Percentiles rank a stretch among this genome's conserved stretches.
Conservation (phyloP, 2,797 vertebrate genomes). For the Potorous gilbertii region DNA sequence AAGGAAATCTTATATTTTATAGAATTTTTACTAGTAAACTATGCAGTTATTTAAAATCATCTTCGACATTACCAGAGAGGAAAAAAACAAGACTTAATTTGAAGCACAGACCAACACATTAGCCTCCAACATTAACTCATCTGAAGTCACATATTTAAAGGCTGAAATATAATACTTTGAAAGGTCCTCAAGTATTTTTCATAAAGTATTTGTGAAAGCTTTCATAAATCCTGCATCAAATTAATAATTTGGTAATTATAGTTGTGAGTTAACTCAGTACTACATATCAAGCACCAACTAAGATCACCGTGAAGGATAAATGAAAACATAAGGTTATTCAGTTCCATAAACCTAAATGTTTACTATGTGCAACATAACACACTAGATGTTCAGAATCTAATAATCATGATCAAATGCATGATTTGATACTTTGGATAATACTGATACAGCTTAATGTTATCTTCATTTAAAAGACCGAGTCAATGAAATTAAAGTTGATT, state of each 20-base stretch:
- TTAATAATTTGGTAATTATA: not conserved
- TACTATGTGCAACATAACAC: not conserved
- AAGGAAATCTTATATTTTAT: slow-evolving; percentile 61
- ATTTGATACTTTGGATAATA: not conserved
- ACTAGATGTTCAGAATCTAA: not conserved
- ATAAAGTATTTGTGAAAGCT: not conserved
- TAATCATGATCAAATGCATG: not conserved
- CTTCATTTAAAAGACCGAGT: slow-evolving; percentile 22
- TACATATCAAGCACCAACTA: not conserved
- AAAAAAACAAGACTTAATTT: slow-evolving; percentile 50
- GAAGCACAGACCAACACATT: slow-evolving; percentile 9
- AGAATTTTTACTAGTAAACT: slow-evolving; percentile 29
- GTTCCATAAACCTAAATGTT: not conserved
- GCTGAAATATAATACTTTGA: not conserved
- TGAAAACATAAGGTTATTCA: not conserved
- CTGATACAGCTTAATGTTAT: slow-evolving; percentile 7
- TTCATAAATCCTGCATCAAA: not conserved
- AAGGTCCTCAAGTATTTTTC: not conserved
- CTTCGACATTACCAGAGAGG: slow-evolving; percentile 30
- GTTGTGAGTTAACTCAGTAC: not conserved
- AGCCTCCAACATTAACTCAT: slow-evolving; percentile 21
- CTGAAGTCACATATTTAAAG: slow-evolving; percentile 32
- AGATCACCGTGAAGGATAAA: not conserved
- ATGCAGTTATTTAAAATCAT: slow-evolving; percentile 34
- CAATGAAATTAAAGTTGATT: not conserved